These are phyloP conservation scores for Andricus quercusramuli DNA, from an alignment of 2,888 invertebrate genomes.

Conservation along the genomic window DNA sequence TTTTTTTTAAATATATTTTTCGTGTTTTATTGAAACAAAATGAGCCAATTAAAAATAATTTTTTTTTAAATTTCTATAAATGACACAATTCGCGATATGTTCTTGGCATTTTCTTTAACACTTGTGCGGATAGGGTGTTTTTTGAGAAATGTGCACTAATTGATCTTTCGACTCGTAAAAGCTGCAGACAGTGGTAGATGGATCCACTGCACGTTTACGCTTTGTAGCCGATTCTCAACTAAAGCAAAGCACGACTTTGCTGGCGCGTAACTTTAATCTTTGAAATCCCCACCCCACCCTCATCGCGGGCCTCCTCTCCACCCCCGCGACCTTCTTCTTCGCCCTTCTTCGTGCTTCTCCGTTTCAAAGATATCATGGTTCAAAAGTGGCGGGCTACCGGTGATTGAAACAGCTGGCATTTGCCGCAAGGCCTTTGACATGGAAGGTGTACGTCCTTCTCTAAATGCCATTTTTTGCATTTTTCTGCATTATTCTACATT, in stretches of 20 bases:
- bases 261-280: slow-evolving; percentile 67
- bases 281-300: slow-evolving; percentile 68
- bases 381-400: slow-evolving; percentile 24
- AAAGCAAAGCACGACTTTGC: slow-evolving; percentile 65
- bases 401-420: slow-evolving; percentile 3
- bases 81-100: neutral
- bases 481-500: neutral
- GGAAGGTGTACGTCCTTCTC: neutral
- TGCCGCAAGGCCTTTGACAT: slow-evolving; percentile 3
- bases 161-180: neutral
- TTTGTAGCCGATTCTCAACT: slow-evolving; percentile 59
- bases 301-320: slow-evolving; percentile 53
- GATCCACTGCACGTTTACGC: slow-evolving; percentile 43
- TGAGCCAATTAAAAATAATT: neutral
- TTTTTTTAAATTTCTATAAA: neutral
- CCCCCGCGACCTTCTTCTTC: slow-evolving; percentile 47
- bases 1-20: neutral
- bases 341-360: slow-evolving; percentile 42
- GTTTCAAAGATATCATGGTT: neutral
- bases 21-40: neutral
- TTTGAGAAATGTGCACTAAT: neutral
- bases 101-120: neutral
- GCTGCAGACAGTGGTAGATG: neutral
- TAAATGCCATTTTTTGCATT: neutral
- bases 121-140: neutral